Percentiles rank a stretch among this genome's conserved stretches.
These are phyloP conservation scores for Tetrax tetrax DNA, from an alignment of 2,113 vertebrate genomes.

Conservation along the genomic window DNA sequence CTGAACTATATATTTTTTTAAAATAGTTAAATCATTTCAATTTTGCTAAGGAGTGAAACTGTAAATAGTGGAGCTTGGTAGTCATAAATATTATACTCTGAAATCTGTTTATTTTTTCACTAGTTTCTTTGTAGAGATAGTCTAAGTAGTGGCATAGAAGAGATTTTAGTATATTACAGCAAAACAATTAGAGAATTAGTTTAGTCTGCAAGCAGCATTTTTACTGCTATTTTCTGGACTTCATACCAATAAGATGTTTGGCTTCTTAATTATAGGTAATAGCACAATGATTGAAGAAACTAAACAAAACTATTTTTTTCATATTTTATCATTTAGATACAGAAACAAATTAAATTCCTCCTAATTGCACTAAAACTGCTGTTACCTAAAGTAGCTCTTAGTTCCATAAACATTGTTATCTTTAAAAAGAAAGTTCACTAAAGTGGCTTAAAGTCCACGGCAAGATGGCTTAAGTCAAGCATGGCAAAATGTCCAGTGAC, in stretches of 20 bases:
- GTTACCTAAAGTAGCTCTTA: background rate
- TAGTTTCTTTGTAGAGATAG: background rate
- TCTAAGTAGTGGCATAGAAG: background rate
- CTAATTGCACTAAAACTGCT: background rate
- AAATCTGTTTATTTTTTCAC: background rate
- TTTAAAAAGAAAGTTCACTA: background rate
- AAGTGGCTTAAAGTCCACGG: background rate
- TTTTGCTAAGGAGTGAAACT: background rate
- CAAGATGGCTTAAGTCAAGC: background rate
- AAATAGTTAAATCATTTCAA: background rate
- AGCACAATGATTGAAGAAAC: background rate
- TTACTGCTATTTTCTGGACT: background rate
- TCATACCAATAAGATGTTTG: background rate
- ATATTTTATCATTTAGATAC: background rate
- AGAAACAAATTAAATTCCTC: background rate
- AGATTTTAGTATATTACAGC: background rate
- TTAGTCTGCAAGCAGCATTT: background rate
- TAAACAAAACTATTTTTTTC: background rate
- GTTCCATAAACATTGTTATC: background rate
- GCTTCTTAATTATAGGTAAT: background rate
- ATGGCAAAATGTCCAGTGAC: background rate
- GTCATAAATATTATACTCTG: background rate
- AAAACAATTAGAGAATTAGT: background rate
- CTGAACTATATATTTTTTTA: background rate
- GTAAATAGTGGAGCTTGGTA: background rate